These are phyloP conservation scores for Neofelis nebulosa DNA, from an alignment of 2,113 vertebrate species.

Conservation along the genomic window DNA sequence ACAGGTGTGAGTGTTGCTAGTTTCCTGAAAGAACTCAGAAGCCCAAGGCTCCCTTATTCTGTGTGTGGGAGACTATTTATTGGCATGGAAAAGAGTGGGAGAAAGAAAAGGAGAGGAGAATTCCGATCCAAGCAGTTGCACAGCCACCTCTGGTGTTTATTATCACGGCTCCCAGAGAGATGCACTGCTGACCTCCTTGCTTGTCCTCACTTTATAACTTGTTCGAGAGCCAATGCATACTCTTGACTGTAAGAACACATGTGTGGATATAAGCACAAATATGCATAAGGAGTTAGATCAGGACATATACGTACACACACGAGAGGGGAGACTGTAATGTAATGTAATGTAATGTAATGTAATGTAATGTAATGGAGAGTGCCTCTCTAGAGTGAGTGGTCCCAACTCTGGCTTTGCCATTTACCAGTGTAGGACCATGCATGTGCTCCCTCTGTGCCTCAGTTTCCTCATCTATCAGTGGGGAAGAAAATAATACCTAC, in stretches of 20 bases:
- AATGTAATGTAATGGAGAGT: background rate
- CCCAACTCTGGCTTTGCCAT: background rate
- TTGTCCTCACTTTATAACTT: background rate
- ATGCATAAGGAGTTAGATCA: background rate
- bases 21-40: background rate
- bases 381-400: background rate
- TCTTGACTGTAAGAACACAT: background rate
- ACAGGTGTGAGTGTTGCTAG: background rate
- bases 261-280: background rate
- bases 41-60: conserved; percentile 39
- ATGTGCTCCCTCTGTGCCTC: background rate
- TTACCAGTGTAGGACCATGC: background rate
- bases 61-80: conserved; percentile 50
- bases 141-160: background rate
- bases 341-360: background rate
- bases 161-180: conserved; percentile 6
- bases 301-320: background rate
- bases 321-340: background rate
- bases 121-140: background rate
- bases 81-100: background rate
- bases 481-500: background rate
- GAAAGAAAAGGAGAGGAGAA: conserved; percentile 21
- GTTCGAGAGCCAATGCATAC: conserved; percentile 4
- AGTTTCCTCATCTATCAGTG: background rate
- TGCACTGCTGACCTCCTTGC: background rate